Evolutionary conservation across 2,113 vertebrate genomes (phyloP).

Genomic region (Microtus ochrogaster): DNA sequence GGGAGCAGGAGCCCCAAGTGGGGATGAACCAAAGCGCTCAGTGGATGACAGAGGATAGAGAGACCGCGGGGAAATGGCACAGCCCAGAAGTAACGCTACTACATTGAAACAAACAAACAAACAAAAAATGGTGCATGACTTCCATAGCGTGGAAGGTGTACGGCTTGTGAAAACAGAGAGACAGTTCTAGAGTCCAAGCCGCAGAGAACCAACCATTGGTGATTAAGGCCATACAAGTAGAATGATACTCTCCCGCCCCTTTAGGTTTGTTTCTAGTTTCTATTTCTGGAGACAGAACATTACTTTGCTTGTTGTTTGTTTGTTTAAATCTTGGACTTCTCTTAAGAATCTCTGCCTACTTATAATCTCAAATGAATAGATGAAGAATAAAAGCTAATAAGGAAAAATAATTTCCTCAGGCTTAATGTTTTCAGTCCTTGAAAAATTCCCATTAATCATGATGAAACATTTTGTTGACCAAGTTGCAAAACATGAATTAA

Average conservation of each 20-base stretch:
- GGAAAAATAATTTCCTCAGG: constrained; percentile 44
- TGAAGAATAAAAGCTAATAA: constrained; percentile 51
- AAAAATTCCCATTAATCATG: constrained; percentile 67
- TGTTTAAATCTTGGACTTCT: constrained; percentile 6
- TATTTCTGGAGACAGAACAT: constrained; percentile 15
- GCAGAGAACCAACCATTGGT: not conserved
- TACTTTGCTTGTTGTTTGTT: not conserved
- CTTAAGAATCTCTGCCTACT: constrained; percentile 48
- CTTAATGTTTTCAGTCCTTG: constrained; percentile 47
- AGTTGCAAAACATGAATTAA: constrained; percentile 72
- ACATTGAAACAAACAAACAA: not conserved
- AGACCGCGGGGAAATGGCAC: not conserved
- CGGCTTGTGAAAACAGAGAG: not conserved
- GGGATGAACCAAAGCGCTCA: not conserved
- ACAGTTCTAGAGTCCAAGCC: not conserved
- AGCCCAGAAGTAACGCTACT: not conserved
- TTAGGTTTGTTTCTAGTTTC: constrained; percentile 26
- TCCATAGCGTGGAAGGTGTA: not conserved
- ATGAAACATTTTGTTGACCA: constrained; percentile 75
- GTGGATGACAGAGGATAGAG: not conserved
- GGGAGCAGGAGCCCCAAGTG: not conserved
- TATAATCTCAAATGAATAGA: constrained; percentile 51
- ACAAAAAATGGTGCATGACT: not conserved
- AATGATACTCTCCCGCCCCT: not conserved
- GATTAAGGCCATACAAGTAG: not conserved